Evolutionary conservation across 2,888 invertebrate species (phyloP), one percentile per base, ranked within the genome.

Genomic region (Drosophila multiciliata): DNA sequence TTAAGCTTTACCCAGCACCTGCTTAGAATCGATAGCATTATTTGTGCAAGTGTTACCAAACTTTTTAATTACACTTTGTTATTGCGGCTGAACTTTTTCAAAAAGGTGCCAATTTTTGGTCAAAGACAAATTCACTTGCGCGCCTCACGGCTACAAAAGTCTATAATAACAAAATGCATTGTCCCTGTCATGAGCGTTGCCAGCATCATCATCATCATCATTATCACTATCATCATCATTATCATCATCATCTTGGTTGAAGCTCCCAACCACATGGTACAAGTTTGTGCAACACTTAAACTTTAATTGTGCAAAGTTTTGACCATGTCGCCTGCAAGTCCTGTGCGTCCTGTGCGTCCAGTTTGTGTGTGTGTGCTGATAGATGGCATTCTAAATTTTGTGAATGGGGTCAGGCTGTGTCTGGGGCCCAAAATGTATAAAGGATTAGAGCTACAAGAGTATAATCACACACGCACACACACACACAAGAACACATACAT

Each of bases 261-360:
- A 48, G 54, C 53, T 60, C 75, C 62, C 58, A 49, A 71, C 79
- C 89, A 75, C 85, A 73, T 69, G 83, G 73, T 75, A 72, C 75
- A 90, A 88, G 87, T 88, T 88, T 88, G 78, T 79, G 87, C 81
- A 90, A 90, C 87, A 88, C 90, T 90, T 90, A 87, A 90, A 89
- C 90, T 89, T 89, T 87, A 90, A 87, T 90, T 87, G 87, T 90
- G 73, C 79, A 90, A 86, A 87, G 78, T 88, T 87, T 78, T 83
- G 83, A 83, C 90, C 85, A 87, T 81, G 82, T 85, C 82, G 80
- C 82, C 77, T 75, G 73, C 68, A 81, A 71, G 71, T 89, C 85
- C 78, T 63, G 11, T 52, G 65, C 17, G 60, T 33, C 59, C 36
- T 53, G 53, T 36, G 36, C 60, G 67, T 68, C 29, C 29, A 6